Evolutionary conservation across 2,797 vertebrate genomes (phyloP).

Genomic region (Cyclopterus lumpus): DNA sequence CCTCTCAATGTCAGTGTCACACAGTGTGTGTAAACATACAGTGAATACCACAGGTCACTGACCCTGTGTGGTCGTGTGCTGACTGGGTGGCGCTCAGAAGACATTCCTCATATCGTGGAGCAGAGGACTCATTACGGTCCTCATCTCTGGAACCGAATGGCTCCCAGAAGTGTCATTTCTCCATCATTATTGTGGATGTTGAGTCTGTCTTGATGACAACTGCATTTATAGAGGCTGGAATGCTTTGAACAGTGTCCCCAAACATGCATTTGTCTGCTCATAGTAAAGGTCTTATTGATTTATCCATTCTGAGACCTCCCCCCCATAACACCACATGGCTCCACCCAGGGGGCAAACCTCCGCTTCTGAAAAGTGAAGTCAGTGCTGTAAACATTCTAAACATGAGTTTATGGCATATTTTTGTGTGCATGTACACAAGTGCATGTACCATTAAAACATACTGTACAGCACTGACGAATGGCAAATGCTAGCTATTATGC

Average conservation of each 20-base stretch:
- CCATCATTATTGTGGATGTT: not conserved
- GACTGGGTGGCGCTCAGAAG: constrained; percentile 23
- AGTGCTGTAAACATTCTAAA: no score
- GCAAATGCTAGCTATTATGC: not conserved
- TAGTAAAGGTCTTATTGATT: not conserved
- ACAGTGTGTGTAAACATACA: constrained; percentile 45
- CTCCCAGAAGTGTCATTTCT: constrained; percentile 2
- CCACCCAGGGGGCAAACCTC: not conserved
- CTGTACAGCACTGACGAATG: not conserved
- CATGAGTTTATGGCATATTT: no score
- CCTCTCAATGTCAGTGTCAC: constrained; percentile 44
- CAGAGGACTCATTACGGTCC: constrained; percentile 17
- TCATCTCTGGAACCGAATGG: not conserved
- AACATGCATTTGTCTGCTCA: not conserved
- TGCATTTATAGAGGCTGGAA: not conserved
- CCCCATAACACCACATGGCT: not conserved
- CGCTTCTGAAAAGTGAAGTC: no score
- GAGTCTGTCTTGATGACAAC: constrained; percentile 2
- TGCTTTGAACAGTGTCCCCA: not conserved
- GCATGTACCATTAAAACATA: not conserved
- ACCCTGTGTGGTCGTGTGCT: constrained; percentile 32
- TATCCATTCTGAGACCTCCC: not conserved
- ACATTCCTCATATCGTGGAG: constrained; percentile 14
- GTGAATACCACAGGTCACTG: constrained; percentile 52
- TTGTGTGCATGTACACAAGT: no score